Conservation (phyloP, 2,113 vertebrate genomes). For the Chrysochloris asiatica region DNA sequence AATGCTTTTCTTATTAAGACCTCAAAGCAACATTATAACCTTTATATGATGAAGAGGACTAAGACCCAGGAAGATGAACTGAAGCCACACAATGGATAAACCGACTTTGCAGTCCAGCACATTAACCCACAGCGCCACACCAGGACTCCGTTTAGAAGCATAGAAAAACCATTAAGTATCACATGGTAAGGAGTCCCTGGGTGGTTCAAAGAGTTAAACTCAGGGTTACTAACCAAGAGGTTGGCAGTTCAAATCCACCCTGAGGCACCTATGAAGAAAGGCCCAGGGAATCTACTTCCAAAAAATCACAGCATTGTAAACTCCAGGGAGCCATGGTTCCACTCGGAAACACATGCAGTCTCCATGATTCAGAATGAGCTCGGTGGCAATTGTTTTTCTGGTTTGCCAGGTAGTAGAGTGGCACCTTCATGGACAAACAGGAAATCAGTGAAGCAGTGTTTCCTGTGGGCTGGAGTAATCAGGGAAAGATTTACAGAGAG, state of each 20-base stretch:
- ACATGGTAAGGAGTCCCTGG: background rate
- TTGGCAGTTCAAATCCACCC: background rate
- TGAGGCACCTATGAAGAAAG: background rate
- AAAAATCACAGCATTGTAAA: background rate
- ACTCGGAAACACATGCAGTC: background rate
- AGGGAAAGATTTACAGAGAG: background rate
- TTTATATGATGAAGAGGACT: conserved; percentile 18
- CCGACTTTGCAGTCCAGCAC: no score
- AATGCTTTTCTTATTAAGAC: conserved; percentile 30
- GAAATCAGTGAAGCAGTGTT: background rate
- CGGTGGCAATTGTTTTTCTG: background rate
- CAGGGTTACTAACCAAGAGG: background rate
- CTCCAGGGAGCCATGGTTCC: background rate
- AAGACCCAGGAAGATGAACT: background rate
- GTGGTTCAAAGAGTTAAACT: background rate
- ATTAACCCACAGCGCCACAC: background rate
- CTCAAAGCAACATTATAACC: background rate
- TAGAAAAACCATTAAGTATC: background rate
- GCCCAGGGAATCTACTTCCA: background rate
- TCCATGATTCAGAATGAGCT: background rate
- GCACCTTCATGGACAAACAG: background rate
- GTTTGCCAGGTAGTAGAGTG: background rate
- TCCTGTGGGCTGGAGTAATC: background rate
- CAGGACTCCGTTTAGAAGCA: background rate
- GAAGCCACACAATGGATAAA: no score